Evolutionary conservation across 2,113 vertebrate species (phyloP), one percentile per base, ranked within the genome.

Genomic region (Oryzias melastigma): DNA sequence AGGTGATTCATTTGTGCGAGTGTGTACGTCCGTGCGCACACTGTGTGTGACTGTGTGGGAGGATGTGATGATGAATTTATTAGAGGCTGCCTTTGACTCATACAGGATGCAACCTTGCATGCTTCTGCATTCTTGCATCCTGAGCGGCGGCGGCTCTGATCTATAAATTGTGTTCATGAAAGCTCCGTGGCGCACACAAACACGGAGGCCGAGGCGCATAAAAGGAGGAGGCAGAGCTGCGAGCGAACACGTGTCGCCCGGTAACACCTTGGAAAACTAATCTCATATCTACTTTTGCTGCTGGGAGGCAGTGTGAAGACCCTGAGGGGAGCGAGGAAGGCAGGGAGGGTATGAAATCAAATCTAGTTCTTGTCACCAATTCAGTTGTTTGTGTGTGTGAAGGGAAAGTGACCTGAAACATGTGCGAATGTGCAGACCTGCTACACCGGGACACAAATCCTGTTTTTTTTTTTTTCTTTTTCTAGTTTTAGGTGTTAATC

Each of bases 271-370:
- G 7, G 75, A 75, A 82, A 76, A 81, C 58, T 81, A 79, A 87
- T 86, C 74, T 81, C 61, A 68, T 77, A 77, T 84, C 71, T 83
- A 20, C 65, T 71, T 75, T 80, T 76, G 68, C 81, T 83, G 73
- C 77, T 16, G 62, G 67, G 65, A 79, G 74, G 80, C 73, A 73
- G 70, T 58, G 69, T 7, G 75, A 64, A 49, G 52, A 65, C 76
- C 75, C 65, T 54, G 50, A 77, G 73, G 72, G 62, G 68, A 73
- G 73, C 22, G 15, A 53, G 63, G 59, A 14, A 64, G 69, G 53
- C 55, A 64, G 73, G 71, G 69, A 41, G 60, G 62, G 76, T 68
- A 85, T 79, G 50, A 79, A 84, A 86, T 85, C 75, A 78, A 83
- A 85, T 80, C 71, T 77, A 56, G 60, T 75, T 70, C 73, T 73